These are phyloP conservation scores for Penelope pileata DNA, from an alignment of 2,113 vertebrate genomes.

Conservation along the genomic window DNA sequence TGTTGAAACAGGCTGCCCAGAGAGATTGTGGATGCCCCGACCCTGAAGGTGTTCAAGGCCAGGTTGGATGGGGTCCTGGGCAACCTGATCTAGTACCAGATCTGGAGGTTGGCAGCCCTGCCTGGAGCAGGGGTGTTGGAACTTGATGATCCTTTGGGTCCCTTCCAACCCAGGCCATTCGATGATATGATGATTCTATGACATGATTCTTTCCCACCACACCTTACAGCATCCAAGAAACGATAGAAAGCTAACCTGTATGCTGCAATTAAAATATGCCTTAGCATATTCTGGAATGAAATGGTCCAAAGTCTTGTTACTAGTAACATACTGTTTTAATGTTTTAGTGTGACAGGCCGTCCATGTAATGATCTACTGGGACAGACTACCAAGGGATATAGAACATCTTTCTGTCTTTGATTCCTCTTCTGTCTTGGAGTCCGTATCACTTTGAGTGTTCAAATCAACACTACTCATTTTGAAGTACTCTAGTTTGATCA, in stretches of 20 bases:
- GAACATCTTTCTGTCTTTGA: neutral
- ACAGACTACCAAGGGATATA: neutral
- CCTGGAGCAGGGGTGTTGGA: no score
- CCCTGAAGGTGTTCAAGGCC: no score
- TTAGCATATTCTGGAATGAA: neutral
- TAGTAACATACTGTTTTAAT: neutral
- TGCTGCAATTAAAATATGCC: neutral
- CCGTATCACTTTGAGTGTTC: neutral
- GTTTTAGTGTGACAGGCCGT: neutral
- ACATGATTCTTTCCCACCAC: neutral
- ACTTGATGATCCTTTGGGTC: no score
- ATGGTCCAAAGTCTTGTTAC: neutral
- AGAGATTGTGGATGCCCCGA: no score
- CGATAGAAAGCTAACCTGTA: neutral
- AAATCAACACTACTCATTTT: neutral
- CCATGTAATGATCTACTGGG: neutral
- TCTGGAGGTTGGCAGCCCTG: no score
- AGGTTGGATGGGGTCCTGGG: no score
- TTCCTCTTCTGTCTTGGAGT: neutral
- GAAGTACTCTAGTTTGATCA: neutral
- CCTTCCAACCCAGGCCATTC: no score
- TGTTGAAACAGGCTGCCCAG: no score
- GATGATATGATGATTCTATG: no score
- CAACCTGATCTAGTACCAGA: no score
- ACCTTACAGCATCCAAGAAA: neutral